These are phyloP conservation scores for Upupa epops DNA, from an alignment of 2,113 vertebrate species.

Conservation along the genomic window DNA sequence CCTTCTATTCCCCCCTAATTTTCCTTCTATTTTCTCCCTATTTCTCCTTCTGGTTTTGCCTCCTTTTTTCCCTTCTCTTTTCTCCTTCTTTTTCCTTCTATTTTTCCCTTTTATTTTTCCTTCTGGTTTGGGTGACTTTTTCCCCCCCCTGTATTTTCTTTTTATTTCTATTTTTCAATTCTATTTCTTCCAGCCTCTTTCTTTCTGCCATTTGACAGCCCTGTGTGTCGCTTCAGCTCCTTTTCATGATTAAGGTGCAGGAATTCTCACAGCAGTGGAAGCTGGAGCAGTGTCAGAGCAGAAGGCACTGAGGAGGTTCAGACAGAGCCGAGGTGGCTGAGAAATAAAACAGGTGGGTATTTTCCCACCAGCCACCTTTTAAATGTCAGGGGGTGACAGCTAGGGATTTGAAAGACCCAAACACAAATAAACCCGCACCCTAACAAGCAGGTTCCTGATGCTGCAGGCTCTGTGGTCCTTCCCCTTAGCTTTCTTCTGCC, in stretches of 20 bases:
- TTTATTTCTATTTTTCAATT: too few relatives aligned
- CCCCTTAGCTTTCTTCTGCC: background rate
- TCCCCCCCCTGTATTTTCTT: too few relatives aligned
- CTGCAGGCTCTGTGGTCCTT: background rate
- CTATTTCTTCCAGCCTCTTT: background rate
- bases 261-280: background rate
- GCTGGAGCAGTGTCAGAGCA: background rate
- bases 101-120: too few relatives aligned
- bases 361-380: background rate
- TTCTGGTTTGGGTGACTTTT: too few relatives aligned
- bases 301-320: background rate
- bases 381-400: fast-evolving
- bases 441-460: background rate
- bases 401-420: background rate
- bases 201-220: background rate
- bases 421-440: fast-evolving
- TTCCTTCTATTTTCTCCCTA: too few relatives aligned
- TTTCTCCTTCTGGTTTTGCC: too few relatives aligned
- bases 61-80: too few relatives aligned
- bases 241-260: background rate
- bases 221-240: fast-evolving
- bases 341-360: background rate
- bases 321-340: background rate
- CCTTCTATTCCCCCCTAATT: too few relatives aligned
- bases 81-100: too few relatives aligned